phyloP scores from a whole-genome alignment of 2,888 invertebrate species.

The Spicauda simplicius region DNA sequence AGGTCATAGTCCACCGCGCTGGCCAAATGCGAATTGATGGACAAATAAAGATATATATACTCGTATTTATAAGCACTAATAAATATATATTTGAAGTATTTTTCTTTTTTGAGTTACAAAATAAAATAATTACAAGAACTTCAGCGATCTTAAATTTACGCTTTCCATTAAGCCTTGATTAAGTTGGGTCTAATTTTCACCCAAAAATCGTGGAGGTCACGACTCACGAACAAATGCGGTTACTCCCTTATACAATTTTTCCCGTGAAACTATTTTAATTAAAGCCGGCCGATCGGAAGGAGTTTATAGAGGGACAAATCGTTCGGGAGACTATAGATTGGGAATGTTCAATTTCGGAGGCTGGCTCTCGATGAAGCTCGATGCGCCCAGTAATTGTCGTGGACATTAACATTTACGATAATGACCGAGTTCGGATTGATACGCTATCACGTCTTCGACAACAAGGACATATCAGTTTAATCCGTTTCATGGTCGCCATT shows the following conservation, averaged over 20 bases:
- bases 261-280: slow-evolving; percentile 79
- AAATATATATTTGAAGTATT: too few relatives aligned
- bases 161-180: slow-evolving; percentile 40
- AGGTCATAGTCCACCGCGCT: too few relatives aligned
- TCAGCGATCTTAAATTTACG: too few relatives aligned
- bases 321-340: slow-evolving; percentile 69
- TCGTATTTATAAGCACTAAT: too few relatives aligned
- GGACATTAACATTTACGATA: slow-evolving; percentile 83
- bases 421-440: slow-evolving; percentile 73
- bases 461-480: slow-evolving; percentile 60
- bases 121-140: too few relatives aligned
- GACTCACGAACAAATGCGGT: slow-evolving; percentile 54
- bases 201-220: slow-evolving; percentile 29
- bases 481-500: slow-evolving; percentile 41
- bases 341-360: slow-evolving; percentile 71
- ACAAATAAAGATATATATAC: too few relatives aligned
- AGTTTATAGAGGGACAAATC: slow-evolving; percentile 75
- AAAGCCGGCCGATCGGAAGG: slow-evolving; percentile 70
- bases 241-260: slow-evolving; percentile 67
- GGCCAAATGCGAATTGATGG: too few relatives aligned
- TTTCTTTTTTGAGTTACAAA: too few relatives aligned
- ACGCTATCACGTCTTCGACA: slow-evolving; percentile 67
- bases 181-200: slow-evolving; percentile 44
- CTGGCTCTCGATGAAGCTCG: slow-evolving; percentile 64
- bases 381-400: slow-evolving; percentile 73